Conservation (phyloP, 2,113 vertebrate species). For the Gymnogyps californianus region DNA sequence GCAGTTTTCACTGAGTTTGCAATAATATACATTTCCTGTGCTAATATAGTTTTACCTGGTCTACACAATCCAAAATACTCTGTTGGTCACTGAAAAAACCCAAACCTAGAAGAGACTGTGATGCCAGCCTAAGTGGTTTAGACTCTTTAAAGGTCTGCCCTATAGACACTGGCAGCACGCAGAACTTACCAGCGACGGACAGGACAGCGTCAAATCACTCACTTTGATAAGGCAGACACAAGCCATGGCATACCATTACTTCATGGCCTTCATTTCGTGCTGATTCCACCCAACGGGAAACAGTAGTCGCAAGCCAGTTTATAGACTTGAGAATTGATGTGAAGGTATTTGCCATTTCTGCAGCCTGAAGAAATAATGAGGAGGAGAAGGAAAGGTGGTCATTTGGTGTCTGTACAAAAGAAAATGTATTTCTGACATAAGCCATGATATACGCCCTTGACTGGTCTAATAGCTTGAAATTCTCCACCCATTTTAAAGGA, state of each 20-base stretch:
- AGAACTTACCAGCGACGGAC: slow-evolving; percentile 65
- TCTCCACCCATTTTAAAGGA: neutral
- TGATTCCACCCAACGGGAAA: slow-evolving; percentile 75
- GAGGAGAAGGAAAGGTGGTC: neutral
- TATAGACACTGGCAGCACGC: neutral
- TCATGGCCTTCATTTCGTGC: slow-evolving; percentile 72
- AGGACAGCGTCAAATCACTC: slow-evolving; percentile 73
- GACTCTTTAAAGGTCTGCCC: neutral
- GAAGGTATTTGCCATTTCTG: slow-evolving; percentile 80
- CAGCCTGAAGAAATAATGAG: slow-evolving; percentile 69
- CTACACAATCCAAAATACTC: neutral
- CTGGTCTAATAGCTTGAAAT: slow-evolving; percentile 18
- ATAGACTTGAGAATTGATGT: slow-evolving; percentile 76
- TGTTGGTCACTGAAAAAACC: neutral
- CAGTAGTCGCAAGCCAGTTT: slow-evolving; percentile 77
- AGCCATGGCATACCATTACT: slow-evolving; percentile 70
- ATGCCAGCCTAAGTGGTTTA: neutral
- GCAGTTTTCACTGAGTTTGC: neutral
- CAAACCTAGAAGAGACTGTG: neutral
- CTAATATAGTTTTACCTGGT: neutral
- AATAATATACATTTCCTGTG: neutral
- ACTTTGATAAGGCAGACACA: slow-evolving; percentile 70
- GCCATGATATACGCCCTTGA: neutral
- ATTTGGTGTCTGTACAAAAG: neutral
- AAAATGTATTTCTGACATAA: slow-evolving; percentile 22